A percentile compares a stretch with the other conserved stretches of the same genome.
phyloP scores from a whole-genome alignment of 2,888 invertebrate genomes.

The Aproaerema taeniolella region DNA sequence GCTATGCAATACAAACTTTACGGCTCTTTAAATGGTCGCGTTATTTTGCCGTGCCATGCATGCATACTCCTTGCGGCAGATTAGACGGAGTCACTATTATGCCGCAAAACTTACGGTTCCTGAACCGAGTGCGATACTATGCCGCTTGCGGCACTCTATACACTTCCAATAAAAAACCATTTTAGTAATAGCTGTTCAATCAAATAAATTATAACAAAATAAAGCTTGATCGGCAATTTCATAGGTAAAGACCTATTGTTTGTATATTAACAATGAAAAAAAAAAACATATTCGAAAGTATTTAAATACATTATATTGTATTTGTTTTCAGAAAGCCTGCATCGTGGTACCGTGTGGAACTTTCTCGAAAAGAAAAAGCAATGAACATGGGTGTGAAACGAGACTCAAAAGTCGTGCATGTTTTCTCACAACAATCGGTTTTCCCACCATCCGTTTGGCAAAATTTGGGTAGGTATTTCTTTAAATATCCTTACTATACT shows the following conservation, averaged over 20 bases:
- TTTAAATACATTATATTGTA: neutral
- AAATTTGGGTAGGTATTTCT: conserved; percentile 41
- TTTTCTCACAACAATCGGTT: conserved; percentile 64
- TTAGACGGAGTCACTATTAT: conserved; percentile 1
- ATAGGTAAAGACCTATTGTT: too few species aligned
- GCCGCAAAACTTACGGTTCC: neutral
- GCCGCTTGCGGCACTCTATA: conserved; percentile 2
- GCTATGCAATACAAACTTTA: conserved; percentile 1
- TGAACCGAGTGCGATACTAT: neutral
- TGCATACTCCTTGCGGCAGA: conserved; percentile 1
- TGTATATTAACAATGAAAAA: too few species aligned
- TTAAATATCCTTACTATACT: too few species aligned
- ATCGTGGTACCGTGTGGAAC: conserved; percentile 59
- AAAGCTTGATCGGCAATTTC: too few species aligned
- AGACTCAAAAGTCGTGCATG: conserved; percentile 44
- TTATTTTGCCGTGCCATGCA: too few species aligned
- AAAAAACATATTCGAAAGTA: too few species aligned
- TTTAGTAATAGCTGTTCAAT: too few species aligned
- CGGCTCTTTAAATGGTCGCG: conserved; percentile 1
- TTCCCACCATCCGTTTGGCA: conserved; percentile 70
- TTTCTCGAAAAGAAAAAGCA: conserved; percentile 42
- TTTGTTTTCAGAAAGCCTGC: conserved; percentile 53
- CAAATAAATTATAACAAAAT: too few species aligned
- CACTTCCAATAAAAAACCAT: too few species aligned
- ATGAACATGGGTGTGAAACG: conserved; percentile 35